A percentile compares a stretch with the other conserved stretches of the same genome.
These are phyloP conservation scores for Notarius lentiginosus DNA, from an alignment of 2,113 vertebrate genomes.

Conservation along the genomic window DNA sequence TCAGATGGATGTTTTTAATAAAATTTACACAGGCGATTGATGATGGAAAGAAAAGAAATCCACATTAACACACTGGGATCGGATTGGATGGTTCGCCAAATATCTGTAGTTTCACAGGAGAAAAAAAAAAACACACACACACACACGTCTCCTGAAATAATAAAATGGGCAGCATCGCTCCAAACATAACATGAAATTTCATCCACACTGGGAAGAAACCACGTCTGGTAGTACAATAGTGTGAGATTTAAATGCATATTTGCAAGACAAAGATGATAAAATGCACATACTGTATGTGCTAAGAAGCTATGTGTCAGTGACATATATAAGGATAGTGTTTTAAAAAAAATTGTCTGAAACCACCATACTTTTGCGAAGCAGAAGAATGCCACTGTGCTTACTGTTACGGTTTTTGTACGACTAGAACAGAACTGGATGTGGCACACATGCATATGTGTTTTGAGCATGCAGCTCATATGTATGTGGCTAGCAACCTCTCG, in stretches of 20 bases:
- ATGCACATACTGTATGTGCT: too few species aligned
- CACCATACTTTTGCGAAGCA: neutral
- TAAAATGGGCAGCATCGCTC: neutral
- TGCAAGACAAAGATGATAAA: neutral
- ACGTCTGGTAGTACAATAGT: neutral
- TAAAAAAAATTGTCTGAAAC: neutral
- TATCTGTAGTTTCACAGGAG: neutral
- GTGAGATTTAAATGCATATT: neutral
- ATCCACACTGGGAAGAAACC: neutral
- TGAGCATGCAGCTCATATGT: neutral
- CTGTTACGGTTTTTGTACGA: neutral
- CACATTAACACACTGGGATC: neutral
- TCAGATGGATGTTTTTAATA: neutral
- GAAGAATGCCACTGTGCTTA: neutral
- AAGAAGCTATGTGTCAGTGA: neutral
- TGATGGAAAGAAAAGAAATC: neutral
- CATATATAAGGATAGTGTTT: neutral
- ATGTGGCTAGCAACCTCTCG: neutral
- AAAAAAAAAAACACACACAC: too few species aligned
- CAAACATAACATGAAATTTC: slow-evolving; percentile 5
- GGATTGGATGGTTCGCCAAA: neutral
- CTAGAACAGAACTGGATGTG: neutral
- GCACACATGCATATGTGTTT: neutral
- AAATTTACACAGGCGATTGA: neutral
- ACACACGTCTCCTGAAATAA: neutral